Conservation (phyloP, 2,888 invertebrate species). For the Megastigmus dorsalis region DNA sequence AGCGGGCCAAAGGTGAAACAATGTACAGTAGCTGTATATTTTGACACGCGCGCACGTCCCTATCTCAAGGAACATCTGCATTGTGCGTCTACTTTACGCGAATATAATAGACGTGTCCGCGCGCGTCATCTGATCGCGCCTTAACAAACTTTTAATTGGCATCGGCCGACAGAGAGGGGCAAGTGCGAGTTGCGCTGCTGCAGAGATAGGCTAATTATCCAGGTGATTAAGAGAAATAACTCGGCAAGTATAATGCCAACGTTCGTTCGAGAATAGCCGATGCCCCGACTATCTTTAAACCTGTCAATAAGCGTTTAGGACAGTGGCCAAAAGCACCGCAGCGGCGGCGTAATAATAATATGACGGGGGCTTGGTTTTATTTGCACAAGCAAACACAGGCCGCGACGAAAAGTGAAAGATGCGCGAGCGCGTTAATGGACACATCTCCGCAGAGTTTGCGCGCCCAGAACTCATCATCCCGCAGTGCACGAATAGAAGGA, state of each 20-base stretch:
- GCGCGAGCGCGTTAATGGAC: too few species aligned
- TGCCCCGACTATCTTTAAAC: constrained; percentile 25
- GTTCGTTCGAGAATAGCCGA: constrained; percentile 14
- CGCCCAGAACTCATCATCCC: too few species aligned
- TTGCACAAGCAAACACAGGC: too few species aligned
- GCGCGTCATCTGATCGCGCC: background rate
- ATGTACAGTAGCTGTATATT: background rate
- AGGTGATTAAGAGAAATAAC: background rate
- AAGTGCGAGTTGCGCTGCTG: too few species aligned
- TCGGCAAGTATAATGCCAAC: constrained; percentile 14
- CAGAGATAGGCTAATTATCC: constrained; percentile 17
- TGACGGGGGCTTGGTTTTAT: too few species aligned
- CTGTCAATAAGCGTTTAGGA: constrained; percentile 17
- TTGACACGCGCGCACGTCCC: background rate
- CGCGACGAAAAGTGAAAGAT: too few species aligned
- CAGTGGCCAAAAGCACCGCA: constrained; percentile 12
- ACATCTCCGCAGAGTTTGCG: too few species aligned
- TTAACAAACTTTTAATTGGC: background rate
- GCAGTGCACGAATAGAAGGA: too few species aligned
- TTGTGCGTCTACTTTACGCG: background rate
- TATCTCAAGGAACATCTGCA: background rate
- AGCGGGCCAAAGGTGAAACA: background rate
- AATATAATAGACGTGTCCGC: background rate
- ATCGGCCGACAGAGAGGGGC: background rate
- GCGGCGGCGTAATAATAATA: too few species aligned